Evolutionary conservation across 2,797 vertebrate genomes (phyloP).

Genomic region (Rhynchotus rufescens): DNA sequence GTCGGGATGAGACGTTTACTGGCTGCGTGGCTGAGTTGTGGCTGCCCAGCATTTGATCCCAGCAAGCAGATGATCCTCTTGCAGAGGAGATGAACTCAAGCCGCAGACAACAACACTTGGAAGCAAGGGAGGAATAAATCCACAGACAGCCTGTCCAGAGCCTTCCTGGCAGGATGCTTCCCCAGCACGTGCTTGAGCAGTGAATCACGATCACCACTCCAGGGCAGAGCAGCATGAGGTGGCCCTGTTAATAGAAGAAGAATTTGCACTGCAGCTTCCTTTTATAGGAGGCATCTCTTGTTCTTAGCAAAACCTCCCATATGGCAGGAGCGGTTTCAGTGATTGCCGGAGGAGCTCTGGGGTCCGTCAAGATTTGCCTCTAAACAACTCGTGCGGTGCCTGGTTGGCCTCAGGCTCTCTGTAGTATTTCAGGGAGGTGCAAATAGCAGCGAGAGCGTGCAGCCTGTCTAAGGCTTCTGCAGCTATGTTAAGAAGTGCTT

Average conservation of each 20-base stretch:
- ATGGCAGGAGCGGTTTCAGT: not conserved
- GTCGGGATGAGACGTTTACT: not conserved
- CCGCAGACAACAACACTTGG: not conserved
- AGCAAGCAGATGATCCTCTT: not conserved
- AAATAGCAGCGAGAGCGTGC: too few relatives aligned
- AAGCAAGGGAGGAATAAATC: not conserved
- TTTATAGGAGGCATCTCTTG: slow-evolving; percentile 11
- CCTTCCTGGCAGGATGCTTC: not conserved
- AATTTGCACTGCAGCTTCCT: not conserved
- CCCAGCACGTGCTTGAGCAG: not conserved
- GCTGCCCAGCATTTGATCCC: too few relatives aligned
- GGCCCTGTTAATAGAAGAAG: not conserved
- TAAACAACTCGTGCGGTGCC: not conserved
- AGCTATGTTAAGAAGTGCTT: not conserved
- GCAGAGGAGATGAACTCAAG: not conserved
- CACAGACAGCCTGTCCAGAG: not conserved
- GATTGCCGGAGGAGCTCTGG: slow-evolving; percentile 9
- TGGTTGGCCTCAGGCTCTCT: not conserved
- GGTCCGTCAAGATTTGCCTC: not conserved
- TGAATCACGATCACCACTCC: not conserved
- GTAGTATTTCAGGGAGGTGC: not conserved
- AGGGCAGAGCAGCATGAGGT: not conserved
- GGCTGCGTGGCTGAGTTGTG: not conserved
- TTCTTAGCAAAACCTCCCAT: not conserved
- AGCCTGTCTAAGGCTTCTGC: not conserved